These are phyloP conservation scores for Odontocerum albicorne DNA, from an alignment of 2,888 invertebrate genomes.

Conservation along the genomic window DNA sequence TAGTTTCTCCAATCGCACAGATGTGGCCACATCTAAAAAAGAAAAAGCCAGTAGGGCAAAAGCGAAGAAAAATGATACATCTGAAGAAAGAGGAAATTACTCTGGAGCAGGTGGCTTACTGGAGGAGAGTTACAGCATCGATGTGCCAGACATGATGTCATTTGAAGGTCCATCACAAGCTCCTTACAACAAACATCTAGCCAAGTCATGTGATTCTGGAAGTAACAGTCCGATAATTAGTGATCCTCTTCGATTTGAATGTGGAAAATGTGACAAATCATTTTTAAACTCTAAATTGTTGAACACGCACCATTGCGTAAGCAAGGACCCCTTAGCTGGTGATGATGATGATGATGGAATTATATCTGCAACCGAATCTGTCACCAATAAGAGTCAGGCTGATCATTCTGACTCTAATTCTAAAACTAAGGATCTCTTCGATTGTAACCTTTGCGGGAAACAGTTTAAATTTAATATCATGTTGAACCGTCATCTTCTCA, in stretches of 20 bases:
- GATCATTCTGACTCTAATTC: too few relatives aligned
- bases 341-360: neutral
- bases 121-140: conserved; percentile 32
- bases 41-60: neutral
- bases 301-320: conserved; percentile 7
- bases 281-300: conserved; percentile 20
- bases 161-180: conserved; percentile 20
- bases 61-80: conserved; percentile 39
- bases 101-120: conserved; percentile 43
- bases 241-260: conserved; percentile 8
- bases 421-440: too few relatives aligned
- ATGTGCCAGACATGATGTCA: conserved; percentile 24
- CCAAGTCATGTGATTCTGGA: conserved; percentile 11
- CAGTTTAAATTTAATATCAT: conserved; percentile 55
- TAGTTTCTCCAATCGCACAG: conserved; percentile 52
- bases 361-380: neutral
- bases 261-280: conserved; percentile 21
- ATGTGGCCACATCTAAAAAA: conserved; percentile 46
- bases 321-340: neutral
- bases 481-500: conserved; percentile 48
- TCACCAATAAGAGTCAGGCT: neutral
- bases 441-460: conserved; percentile 49
- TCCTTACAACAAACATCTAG: conserved; percentile 15
- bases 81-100: conserved; percentile 2
- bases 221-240: conserved; percentile 15